Conservation (phyloP, 2,113 vertebrate genomes). For the Mirounga angustirostris region DNA sequence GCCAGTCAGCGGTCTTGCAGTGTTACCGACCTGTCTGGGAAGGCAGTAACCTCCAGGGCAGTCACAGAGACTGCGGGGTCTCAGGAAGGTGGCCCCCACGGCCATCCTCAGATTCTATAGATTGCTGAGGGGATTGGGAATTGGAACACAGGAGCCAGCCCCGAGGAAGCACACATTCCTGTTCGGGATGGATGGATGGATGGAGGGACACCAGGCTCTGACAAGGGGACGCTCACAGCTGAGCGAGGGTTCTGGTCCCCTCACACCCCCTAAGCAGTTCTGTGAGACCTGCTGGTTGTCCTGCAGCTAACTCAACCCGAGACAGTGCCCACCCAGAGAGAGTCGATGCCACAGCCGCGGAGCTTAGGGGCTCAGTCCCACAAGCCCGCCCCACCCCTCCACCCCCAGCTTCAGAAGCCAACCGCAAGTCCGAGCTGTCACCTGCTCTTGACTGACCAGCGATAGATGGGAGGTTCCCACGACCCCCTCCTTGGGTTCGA, state of each 20-base stretch:
- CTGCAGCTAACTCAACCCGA: background rate
- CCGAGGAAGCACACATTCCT: too few species aligned
- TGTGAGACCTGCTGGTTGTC: background rate
- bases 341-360: background rate
- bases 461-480: background rate
- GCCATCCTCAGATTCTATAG: too few species aligned
- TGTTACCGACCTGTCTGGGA: background rate
- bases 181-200: accelerated
- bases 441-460: background rate
- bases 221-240: background rate
- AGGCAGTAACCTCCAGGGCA: background rate
- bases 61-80: too few species aligned
- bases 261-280: background rate
- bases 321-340: background rate
- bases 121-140: background rate
- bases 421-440: background rate
- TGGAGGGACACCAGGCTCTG: background rate
- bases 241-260: background rate
- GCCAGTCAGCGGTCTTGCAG: background rate
- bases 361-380: background rate
- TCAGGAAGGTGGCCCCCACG: background rate
- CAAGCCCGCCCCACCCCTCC: background rate
- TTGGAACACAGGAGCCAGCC: background rate
- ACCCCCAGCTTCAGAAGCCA: background rate
- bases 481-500: background rate